phyloP scores from a whole-genome alignment of 64 coral and sea anemone species.

The Dendrophyllia cribrosa region DNA sequence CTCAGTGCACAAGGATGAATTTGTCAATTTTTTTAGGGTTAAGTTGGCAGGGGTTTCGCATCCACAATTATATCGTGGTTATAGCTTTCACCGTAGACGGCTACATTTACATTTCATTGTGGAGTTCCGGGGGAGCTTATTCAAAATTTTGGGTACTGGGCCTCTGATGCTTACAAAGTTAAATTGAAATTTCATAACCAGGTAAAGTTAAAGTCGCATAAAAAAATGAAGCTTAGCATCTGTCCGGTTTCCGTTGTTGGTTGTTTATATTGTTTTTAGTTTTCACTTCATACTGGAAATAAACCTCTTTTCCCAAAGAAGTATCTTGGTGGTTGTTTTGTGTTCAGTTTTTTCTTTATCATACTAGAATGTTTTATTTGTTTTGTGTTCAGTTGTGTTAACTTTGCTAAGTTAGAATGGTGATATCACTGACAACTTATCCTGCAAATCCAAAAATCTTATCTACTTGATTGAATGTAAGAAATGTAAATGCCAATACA shows the following conservation, averaged over 20 bases:
- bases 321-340: not conserved
- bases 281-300: too few relatives aligned
- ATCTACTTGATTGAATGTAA: too few relatives aligned
- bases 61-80: constrained; percentile 20
- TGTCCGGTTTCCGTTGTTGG: too few relatives aligned
- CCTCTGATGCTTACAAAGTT: constrained; percentile 26
- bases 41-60: not conserved
- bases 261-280: too few relatives aligned
- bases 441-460: too few relatives aligned
- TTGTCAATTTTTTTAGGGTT: not conserved
- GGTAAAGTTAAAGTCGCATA: constrained; percentile 12
- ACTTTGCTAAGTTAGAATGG: too few relatives aligned
- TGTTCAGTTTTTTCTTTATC: too few relatives aligned
- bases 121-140: constrained; percentile 44
- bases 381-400: too few relatives aligned
- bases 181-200: constrained; percentile 2
- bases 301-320: not conserved
- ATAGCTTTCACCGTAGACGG: constrained; percentile 11
- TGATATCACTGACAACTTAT: too few relatives aligned
- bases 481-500: too few relatives aligned
- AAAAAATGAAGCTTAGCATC: not conserved
- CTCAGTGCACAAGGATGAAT: not conserved
- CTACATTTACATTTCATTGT: not conserved
- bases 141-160: constrained; percentile 42
- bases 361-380: too few relatives aligned